Conservation (phyloP, 1,140 invertebrate genomes). For the Ganaspis sp. region DNA sequence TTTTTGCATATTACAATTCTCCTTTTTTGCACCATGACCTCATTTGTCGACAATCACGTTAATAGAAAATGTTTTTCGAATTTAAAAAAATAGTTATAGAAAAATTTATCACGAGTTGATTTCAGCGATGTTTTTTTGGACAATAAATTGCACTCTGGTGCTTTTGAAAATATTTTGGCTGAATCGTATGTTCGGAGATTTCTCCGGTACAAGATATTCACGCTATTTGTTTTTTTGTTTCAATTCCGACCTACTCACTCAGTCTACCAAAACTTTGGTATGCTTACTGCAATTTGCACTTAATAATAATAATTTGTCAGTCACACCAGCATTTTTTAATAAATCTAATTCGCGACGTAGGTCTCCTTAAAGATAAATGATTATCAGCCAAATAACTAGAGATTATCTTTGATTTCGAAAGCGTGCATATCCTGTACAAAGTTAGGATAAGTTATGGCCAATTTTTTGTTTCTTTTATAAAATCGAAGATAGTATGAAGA, state of each 20-base stretch:
- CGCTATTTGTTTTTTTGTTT: conserved; percentile 5
- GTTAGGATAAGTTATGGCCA: neutral
- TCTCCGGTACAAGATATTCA: conserved; percentile 23
- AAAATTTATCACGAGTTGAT: conserved; percentile 20
- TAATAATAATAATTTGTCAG: conserved; percentile 20
- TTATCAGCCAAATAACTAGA: conserved; percentile 28
- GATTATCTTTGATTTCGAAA: conserved; percentile 22
- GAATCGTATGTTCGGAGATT: neutral
- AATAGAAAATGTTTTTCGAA: conserved; percentile 1
- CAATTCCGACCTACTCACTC: conserved; percentile 8
- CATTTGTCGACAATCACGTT: conserved; percentile 1
- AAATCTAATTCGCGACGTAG: conserved; percentile 24
- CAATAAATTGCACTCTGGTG: neutral
- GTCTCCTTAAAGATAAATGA: conserved; percentile 12
- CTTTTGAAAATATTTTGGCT: neutral
- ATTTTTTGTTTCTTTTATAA: neutral
- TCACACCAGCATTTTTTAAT: neutral
- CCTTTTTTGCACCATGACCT: conserved; percentile 17
- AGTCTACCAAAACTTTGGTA: conserved; percentile 30
- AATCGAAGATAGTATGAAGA: neutral
- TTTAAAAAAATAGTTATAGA: neutral
- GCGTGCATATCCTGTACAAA: conserved; percentile 22
- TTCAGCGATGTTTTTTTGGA: neutral
- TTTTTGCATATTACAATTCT: conserved; percentile 30
- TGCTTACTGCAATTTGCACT: neutral